These are phyloP conservation scores for Mormyrops attenuatus DNA, from an alignment of 2,797 vertebrate genomes.

Conservation along the genomic window DNA sequence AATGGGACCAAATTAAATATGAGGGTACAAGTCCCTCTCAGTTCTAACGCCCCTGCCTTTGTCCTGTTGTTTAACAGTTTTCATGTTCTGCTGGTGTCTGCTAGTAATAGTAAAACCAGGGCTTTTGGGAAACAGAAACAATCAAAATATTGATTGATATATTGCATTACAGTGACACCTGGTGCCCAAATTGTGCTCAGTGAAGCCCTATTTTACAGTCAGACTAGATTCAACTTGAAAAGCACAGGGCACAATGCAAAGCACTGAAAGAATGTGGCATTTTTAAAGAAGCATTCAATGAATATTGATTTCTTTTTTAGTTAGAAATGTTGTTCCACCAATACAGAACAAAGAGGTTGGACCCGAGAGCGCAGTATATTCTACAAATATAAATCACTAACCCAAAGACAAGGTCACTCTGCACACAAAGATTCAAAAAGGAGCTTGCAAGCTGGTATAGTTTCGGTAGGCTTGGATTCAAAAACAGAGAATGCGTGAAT, in stretches of 20 bases:
- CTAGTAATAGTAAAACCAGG: not conserved
- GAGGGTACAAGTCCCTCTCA: not conserved
- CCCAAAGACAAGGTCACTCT: not conserved
- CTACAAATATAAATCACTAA: not conserved
- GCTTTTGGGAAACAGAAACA: not conserved
- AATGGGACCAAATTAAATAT: not conserved
- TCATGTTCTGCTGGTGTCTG: not conserved
- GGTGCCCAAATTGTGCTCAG: not conserved
- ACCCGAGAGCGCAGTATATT: not conserved
- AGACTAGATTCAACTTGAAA: not conserved
- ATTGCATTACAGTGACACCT: not conserved
- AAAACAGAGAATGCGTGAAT: not conserved
- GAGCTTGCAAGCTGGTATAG: not conserved
- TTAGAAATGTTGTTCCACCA: not conserved
- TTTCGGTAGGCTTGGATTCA: not conserved
- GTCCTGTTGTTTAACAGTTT: not conserved
- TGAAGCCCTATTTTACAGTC: not conserved
- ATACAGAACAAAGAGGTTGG: not conserved
- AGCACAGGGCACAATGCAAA: not conserved
- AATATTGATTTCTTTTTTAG: not conserved
- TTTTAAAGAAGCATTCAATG: not conserved
- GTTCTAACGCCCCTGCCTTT: not conserved
- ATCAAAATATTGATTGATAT: not conserved
- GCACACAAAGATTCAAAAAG: not conserved
- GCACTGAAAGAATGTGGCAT: not conserved